Conservation (phyloP, 2,113 vertebrate species). For the Myotis yumanensis region DNA sequence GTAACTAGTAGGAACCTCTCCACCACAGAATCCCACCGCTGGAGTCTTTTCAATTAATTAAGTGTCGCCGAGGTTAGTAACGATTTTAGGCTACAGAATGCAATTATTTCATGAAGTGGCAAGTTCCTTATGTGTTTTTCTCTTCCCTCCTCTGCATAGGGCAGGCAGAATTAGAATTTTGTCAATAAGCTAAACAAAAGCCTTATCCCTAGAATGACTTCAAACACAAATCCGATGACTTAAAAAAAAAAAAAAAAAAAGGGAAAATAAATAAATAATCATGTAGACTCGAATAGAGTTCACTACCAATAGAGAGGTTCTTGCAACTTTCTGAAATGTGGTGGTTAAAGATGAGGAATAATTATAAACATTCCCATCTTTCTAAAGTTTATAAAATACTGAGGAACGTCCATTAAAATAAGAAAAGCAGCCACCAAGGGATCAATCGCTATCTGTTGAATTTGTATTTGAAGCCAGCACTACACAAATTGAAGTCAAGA, state of each 20-base stretch:
- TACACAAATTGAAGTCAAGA: background rate
- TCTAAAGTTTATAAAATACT: background rate
- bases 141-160: slow-evolving; percentile 73
- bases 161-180: slow-evolving; percentile 67
- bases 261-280: background rate
- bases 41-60: slow-evolving; percentile 85
- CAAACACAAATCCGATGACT: slow-evolving; percentile 55
- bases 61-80: slow-evolving; percentile 83
- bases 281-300: background rate
- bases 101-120: slow-evolving; percentile 81
- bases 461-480: background rate
- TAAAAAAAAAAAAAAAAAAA: background rate
- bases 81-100: slow-evolving; percentile 80
- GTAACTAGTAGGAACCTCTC: slow-evolving; percentile 82
- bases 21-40: slow-evolving; percentile 80
- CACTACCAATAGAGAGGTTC: background rate
- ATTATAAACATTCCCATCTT: background rate
- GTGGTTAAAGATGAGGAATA: background rate
- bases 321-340: slow-evolving; percentile 5
- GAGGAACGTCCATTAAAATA: background rate
- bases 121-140: slow-evolving; percentile 77
- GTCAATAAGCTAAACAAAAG: slow-evolving; percentile 58
- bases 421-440: background rate
- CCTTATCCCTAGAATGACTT: slow-evolving; percentile 37
- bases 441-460: background rate